Base-by-base conservation (phyloP, 1,140 invertebrate species). In the Drosophila bipectinata region DNA sequence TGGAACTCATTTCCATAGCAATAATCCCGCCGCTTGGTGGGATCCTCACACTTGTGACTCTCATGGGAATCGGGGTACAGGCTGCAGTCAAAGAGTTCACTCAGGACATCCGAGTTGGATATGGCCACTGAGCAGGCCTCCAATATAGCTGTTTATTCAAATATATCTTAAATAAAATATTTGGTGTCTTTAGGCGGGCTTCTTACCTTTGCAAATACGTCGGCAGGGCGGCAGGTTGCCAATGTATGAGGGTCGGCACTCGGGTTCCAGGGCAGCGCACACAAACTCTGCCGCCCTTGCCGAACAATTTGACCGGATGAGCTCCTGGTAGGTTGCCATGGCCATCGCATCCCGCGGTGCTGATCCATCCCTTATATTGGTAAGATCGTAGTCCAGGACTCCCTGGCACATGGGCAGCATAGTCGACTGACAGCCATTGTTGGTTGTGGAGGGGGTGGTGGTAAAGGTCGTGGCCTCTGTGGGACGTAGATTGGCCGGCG, bases 191-290 rank as follows among this genome's bases (percentile, higher is more conserved):
- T 12, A 12, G 34, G 4, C 4, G 10, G 4, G 12, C 4, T 4
- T 37, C 34, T 18, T 91, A 95, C 95, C 94, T 93, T 93, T 94
- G 72, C 95, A 95, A 66, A 95, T 93, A 69, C 93, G 94, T 39
- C 93, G 92, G 72, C 95, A 95, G 0, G 95, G 95, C 61, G 93
- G 93, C 71, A 94, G 92, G 21, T 93, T 87, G 2, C 92, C 92
- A 63, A 93, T 93, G 1, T 94, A 93, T 34, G 92, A 89, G 1
- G 94, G 93, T 37, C 92, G 93, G 83, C 95, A 95, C 53, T 95
- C 94, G 0, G 95, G 95, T 77, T 95, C 95, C 34, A 95, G 87
- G 21, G 94, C 90, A 2, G 94, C 93, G 75, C 95, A 95, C 4
- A 94, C 77, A 78, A 95, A 95, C 66, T 95, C 93, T 18, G 92